Conservation (phyloP, 2,797 vertebrate species). For the Chrosomus eos region DNA sequence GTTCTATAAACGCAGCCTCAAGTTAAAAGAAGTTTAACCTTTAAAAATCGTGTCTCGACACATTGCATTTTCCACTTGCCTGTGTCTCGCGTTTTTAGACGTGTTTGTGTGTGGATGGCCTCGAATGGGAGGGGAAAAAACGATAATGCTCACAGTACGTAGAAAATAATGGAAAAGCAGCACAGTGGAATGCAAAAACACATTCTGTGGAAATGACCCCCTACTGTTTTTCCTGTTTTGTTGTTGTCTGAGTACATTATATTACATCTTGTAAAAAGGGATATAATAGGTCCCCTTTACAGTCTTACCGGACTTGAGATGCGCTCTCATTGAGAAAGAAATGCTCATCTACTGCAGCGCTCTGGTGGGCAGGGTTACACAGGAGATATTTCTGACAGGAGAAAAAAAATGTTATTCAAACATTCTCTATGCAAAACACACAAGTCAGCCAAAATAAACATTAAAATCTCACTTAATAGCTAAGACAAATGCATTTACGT, state of each 20-base stretch:
- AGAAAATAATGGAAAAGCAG: background rate
- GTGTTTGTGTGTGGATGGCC: too few relatives aligned
- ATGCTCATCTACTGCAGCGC: slow-evolving; percentile 82
- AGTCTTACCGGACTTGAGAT: slow-evolving; percentile 80
- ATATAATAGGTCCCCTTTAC: background rate
- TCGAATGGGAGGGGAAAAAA: too few relatives aligned
- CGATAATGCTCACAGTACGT: too few relatives aligned
- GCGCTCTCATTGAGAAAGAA: slow-evolving; percentile 84
- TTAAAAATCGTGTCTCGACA: background rate
- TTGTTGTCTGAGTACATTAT: background rate
- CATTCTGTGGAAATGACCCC: too few relatives aligned
- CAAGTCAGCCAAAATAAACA: background rate
- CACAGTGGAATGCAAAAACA: background rate
- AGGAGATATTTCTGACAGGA: slow-evolving; percentile 78
- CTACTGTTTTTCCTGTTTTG: background rate
- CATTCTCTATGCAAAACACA: background rate
- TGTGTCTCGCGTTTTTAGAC: too few relatives aligned
- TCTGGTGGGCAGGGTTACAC: slow-evolving; percentile 83
- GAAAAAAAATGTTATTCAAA: background rate
- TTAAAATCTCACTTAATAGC: background rate
- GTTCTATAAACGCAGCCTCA: background rate
- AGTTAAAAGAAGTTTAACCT: background rate
- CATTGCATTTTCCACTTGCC: background rate
- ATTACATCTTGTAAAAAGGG: background rate
- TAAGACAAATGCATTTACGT: background rate